Base-by-base conservation (phyloP, 1,140 invertebrate species). In the Bombus turneri region DNA sequence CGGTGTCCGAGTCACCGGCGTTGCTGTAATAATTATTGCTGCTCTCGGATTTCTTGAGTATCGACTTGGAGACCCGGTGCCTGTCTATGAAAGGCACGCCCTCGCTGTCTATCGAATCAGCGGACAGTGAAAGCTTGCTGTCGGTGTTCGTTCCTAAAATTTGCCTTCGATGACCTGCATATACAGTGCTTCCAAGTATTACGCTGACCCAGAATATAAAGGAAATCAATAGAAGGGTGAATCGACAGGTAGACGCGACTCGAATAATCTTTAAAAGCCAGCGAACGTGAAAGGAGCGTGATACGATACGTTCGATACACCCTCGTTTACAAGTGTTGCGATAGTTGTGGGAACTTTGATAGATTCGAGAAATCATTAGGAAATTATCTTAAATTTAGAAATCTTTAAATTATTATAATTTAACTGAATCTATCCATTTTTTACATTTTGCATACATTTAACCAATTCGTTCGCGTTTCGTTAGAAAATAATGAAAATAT, bases 41-140 rank as follows among this genome's bases (percentile, higher is more conserved):
- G 87, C 94, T 96, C 90, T 97, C 97, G 64, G 97, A 97, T 93
- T 97, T 97, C 95, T 98, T 98, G 89, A 98, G 94, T 92, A 98
- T 98, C 83, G 97, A 98, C 94, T 97, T 98, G 73, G 96, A 97
- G 90, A 96, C 95, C 57, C 96, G 95, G 86, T 96, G 96, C 83
- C 95, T 95, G 93, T 97, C 97, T 88, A 96, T 94, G 92, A 96
- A 96, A 57, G 96, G 96, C 91, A 96, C 96, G 39, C 95, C 95
- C 78, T 95, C 94, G 89, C 95, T 96, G 94, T 97, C 96, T 91
- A 97, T 97, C 72, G 97, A 97, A 88, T 97, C 97, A 66, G 96
- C 96, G 74, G 97, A 97, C 86, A 97, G 94, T 80, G 97, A 97
- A 87, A 97, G 96, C 93, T 97, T 97, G 92, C 96, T 97, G 71